Base-by-base conservation (phyloP, 1,140 invertebrate genomes). In the Popillia japonica region DNA sequence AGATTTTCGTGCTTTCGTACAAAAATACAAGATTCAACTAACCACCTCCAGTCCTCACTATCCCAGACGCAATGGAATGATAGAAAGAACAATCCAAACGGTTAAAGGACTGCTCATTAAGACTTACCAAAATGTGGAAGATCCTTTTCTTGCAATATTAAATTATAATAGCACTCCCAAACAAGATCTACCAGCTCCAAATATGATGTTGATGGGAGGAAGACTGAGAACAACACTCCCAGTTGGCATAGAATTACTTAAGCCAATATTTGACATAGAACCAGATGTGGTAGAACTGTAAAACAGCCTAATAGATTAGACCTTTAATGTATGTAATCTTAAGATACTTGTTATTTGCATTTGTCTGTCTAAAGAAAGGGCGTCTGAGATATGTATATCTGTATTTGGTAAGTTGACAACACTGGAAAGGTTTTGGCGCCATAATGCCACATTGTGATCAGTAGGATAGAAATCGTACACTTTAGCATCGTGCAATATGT, bases 151-250 rank as follows among this genome's bases (percentile, higher is more conserved):
- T 11, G 2, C 55, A 34, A 34, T 34, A 34, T 34, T 34, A 34
- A 34, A 34, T 34, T 34, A 34, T 34, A 34, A 34, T 4, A 34
- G 27, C 4, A 34, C 4, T 34, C 27, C 27, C 27, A 34, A 34
- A 34, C 27, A 34, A 34, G 27, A 34, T 34, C 4, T 34, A 34
- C 27, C 27, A 4, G 27, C 27, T 34, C 27, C 27, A 34, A 34
- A 64, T 77, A 40, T 40, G 10, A 17, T 79, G 27, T 41, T 79
- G 40, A 77, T 77, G 75, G 78, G 78, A 9, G 55, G 78, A 75
- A 79, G 76, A 75, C 20, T 79, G 7, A 76, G 75, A 72, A 79
- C 6, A 83, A 42, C 40, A 40, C 40, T 74, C 2, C 72, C 72
- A 23, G 34, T 40, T 27, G 40, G 72, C 40, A 40, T 11, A 34